A percentile compares a stretch with the other conserved stretches of the same genome.
Evolutionary conservation across 2,888 invertebrate species (phyloP).

Genomic region (Lutraria lutraria): DNA sequence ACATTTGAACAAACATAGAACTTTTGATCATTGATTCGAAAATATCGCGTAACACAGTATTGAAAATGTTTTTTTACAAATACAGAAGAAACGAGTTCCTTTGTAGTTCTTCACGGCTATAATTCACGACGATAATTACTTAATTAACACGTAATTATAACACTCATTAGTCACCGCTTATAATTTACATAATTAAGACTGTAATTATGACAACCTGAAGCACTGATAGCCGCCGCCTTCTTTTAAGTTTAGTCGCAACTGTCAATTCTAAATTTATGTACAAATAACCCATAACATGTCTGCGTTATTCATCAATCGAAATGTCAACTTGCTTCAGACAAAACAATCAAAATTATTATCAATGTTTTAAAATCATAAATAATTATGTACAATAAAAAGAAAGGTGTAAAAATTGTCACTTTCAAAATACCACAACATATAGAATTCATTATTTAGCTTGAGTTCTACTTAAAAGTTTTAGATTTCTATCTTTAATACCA

Average conservation of each 20-base stretch:
- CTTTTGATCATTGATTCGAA: neutral
- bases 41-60: neutral
- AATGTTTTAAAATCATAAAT: no score
- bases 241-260: neutral
- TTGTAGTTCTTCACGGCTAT: neutral
- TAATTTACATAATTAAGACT: conserved; percentile 17
- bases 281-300: no score
- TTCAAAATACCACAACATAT: no score
- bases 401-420: no score
- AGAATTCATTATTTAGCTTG: no score
- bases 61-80: neutral
- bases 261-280: no score
- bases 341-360: no score
- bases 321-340: neutral
- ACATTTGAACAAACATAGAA: neutral
- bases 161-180: neutral
- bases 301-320: neutral
- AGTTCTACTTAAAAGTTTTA: no score
- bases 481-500: no score
- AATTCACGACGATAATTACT: conserved; percentile 6
- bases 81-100: neutral
- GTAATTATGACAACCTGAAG: neutral
- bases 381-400: no score
- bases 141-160: conserved; percentile 19
- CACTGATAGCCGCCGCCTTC: neutral